Base-by-base conservation (phyloP, 2,797 vertebrate species). In the Morus bassanus region DNA sequence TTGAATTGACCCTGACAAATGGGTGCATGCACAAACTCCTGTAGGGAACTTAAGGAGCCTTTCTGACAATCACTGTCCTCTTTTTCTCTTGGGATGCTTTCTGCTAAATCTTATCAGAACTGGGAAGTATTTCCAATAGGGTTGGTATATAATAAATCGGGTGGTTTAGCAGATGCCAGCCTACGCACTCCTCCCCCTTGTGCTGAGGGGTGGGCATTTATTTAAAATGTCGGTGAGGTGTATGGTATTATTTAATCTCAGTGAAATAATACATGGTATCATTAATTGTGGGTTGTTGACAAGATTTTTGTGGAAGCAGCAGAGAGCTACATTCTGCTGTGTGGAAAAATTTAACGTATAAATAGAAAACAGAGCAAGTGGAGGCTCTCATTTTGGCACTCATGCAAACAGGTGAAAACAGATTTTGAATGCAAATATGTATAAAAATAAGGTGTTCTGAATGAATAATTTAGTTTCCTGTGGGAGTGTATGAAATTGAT, bases 241-340 rank as follows among this genome's bases (percentile, higher is more conserved):
- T 79, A 57, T 43, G 50, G 28, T 93, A 80, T 91, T 88, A 78
- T 85, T 93, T 61, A 8, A 48, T 70, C 64, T 88, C 35, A 46
- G 51, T 37, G 31, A 83, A 90, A 79, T 92, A 84, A 85, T 76
- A 65, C 30, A 10, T 10, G 9, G 24, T 76, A 48, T 83, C 53
- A 43, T 95, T 95, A 95, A 95, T 94, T 94, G 61, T 91, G 50
- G 39, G 53, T 31, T 81, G 76, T 88, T 95, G 87, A 91, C 76
- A 78, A 78, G 86, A 56, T 77, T 89, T 96, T 77, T 95, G 77
- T 93, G 60, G 48, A 94, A 93, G 75, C 68, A 74, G n/a, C 10
- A 22, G 51, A 88, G 57, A 87, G 46, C 48, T 89, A 41, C 39
- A 5, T 91, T 96, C 75, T 75, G 30, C 70, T 85, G 25, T 37